Base-by-base conservation (phyloP, 2,888 invertebrate genomes). In the Cryptus armator region DNA sequence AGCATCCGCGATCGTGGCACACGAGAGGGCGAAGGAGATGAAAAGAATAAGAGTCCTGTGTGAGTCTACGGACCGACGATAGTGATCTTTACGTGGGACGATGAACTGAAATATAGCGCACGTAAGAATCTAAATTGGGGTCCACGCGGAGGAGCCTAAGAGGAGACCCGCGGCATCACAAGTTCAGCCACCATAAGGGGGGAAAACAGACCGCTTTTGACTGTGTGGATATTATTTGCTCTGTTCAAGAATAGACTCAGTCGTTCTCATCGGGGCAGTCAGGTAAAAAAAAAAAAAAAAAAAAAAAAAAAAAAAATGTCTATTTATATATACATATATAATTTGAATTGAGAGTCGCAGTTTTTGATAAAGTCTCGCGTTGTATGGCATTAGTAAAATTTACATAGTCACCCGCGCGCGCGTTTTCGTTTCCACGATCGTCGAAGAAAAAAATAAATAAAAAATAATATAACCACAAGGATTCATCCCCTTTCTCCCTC, bases 71-170 rank as follows among this genome's bases (percentile, higher is more conserved):
- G 24, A 9, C 37, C 70, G 80, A 86, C 89, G 90, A 90, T 90
- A 89, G 89, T 89, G 88, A 91, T 91, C 91, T 92, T 89, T 85
- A 87, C 88, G 90, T 90, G 89, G 89, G 88, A 86, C 90, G 89
- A 89, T 89, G 88, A 86, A 90, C 89, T 91, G 91, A 91, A 92
- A 93, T 92, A 92, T 92, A 90, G 90, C 88, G 89, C 91, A 91
- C 91, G 92, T 93, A 93, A 93, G 93, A 92, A 91, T 89, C 91
- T 91, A 92, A 92, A 92, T 92, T 92, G 92, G 92, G 90, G 88
- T 90, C 89, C 88, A 88, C 88, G 72, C 72, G 76, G 85, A 86
- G 86, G 80, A 86, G 82, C 78, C 56, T 86, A 87, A 89, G 88
- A 87, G 89, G 83, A 86, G 88, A 83, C 83, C 84, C 76, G 86